phyloP scores from a whole-genome alignment of 2,113 vertebrate genomes.

The Pithys albifrons region DNA sequence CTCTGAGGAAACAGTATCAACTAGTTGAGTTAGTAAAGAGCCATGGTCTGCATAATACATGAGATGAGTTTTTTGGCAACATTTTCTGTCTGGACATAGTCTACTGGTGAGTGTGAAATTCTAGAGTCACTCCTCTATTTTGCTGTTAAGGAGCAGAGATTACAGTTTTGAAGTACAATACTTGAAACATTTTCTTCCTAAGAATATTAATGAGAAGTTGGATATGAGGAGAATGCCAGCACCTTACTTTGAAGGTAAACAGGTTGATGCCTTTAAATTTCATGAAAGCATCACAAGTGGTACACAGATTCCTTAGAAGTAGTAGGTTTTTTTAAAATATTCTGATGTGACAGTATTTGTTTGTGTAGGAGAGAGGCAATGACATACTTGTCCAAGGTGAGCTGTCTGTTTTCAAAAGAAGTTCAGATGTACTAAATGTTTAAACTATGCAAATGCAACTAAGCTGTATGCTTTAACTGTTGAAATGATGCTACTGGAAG shows the following conservation, averaged over 20 bases:
- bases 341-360: background rate
- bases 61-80: background rate
- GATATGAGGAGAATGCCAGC: background rate
- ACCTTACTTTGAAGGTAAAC: background rate
- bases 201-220: background rate
- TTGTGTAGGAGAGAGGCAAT: background rate
- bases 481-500: background rate
- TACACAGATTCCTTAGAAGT: background rate
- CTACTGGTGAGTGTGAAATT: background rate
- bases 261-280: background rate
- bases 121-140: background rate
- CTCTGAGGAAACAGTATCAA: background rate
- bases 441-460: background rate
- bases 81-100: background rate
- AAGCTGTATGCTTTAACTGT: background rate
- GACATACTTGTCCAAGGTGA: background rate
- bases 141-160: background rate
- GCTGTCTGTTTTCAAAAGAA: background rate
- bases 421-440: background rate
- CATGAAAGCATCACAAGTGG: background rate
- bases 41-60: background rate
- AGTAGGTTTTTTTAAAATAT: background rate
- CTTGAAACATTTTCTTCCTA: background rate
- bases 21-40: background rate
- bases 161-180: background rate